A percentile compares a stretch with the other conserved stretches of the same genome.
phyloP scores from a whole-genome alignment of 2,797 vertebrate genomes.

The Menidia menidia region DNA sequence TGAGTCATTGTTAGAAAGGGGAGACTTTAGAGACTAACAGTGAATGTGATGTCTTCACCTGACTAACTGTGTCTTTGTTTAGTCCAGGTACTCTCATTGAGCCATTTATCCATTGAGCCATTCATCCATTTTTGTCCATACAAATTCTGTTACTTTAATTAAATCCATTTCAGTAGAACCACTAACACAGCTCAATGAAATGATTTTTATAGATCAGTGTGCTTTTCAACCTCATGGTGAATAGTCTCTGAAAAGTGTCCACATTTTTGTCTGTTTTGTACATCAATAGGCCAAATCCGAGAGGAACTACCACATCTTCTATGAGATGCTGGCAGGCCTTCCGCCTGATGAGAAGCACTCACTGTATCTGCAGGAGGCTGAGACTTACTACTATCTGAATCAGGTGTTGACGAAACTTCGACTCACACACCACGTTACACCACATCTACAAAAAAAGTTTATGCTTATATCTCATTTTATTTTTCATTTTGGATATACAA shows the following conservation, averaged over 20 bases:
- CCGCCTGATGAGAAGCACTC: slow-evolving; percentile 85
- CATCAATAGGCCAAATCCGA: slow-evolving; percentile 90
- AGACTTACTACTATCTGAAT: slow-evolving; percentile 98
- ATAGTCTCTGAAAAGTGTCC: slow-evolving; percentile 1
- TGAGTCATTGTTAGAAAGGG: slow-evolving; percentile 68
- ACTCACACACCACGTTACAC: background rate
- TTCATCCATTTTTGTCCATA: slow-evolving; percentile 11
- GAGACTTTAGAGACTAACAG: slow-evolving; percentile 43
- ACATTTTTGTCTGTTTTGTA: slow-evolving; percentile 12
- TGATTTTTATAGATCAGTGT: background rate
- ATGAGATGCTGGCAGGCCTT: slow-evolving; percentile 95
- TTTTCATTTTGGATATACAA: too few relatives aligned
- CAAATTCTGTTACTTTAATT: background rate
- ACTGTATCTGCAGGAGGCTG: slow-evolving; percentile 93
- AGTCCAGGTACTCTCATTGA: background rate
- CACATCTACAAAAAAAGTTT: too few relatives aligned
- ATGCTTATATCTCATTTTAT: background rate
- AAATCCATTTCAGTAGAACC: background rate
- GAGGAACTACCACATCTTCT: slow-evolving; percentile 98
- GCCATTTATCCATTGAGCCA: slow-evolving; percentile 4
- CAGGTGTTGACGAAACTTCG: slow-evolving; percentile 82
- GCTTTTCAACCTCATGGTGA: background rate
- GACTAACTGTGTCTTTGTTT: slow-evolving; percentile 6
- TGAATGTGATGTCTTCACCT: slow-evolving; percentile 25
- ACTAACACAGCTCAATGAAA: background rate